Conservation (phyloP, 2,113 vertebrate species). For the Leptocoma aspasia region DNA sequence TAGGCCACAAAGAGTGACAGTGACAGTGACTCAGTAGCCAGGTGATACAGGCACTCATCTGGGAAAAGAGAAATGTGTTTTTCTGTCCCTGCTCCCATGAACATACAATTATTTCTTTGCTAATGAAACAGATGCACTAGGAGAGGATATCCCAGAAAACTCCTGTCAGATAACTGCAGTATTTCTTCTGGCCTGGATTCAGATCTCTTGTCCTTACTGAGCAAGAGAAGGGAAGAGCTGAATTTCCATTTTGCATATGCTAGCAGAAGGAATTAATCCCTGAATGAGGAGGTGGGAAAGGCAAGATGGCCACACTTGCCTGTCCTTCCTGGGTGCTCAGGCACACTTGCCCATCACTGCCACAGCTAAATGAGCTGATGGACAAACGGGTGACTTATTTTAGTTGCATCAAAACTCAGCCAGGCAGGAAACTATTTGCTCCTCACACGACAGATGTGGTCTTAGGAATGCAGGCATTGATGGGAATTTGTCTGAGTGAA, state of each 20-base stretch:
- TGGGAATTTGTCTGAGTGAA: neutral
- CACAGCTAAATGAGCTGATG: neutral
- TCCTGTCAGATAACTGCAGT: neutral
- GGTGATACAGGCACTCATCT: conserved; percentile 21
- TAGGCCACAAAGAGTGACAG: conserved; percentile 51
- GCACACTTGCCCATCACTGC: neutral
- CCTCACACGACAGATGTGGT: neutral
- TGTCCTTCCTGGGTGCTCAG: neutral
- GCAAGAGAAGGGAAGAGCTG: neutral
- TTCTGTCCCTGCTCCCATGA: neutral
- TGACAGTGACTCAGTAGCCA: conserved; percentile 53
- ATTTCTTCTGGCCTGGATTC: neutral
- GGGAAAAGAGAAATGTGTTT: conserved; percentile 3
- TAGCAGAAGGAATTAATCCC: neutral
- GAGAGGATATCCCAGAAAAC: neutral
- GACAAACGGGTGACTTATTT: neutral
- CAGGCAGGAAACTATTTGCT: neutral
- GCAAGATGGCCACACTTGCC: neutral
- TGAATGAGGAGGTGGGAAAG: neutral
- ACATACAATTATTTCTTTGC: neutral
- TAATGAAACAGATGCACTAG: neutral
- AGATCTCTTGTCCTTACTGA: neutral
- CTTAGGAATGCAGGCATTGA: neutral
- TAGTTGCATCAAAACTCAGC: neutral
- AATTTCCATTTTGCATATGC: neutral